Base-by-base conservation (phyloP, 2,113 vertebrate species). In the Origma solitaria region DNA sequence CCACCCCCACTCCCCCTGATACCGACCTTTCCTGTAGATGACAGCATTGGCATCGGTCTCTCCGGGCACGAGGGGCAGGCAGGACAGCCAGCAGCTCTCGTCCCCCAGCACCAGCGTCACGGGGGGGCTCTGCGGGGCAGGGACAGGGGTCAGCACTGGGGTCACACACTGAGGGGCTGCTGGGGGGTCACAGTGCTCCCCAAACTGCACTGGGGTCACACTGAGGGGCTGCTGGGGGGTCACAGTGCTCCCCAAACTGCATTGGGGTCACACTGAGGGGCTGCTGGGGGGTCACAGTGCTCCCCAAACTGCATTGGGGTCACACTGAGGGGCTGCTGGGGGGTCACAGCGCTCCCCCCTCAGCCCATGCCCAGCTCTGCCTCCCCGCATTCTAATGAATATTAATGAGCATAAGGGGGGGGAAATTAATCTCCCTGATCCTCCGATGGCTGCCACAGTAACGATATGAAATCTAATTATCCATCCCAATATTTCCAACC, bases 391-490 rank as follows among this genome's bases (percentile, higher is more conserved):
- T 97, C 98, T 99, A 98, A 99, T 99, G 99, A 99, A 99, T 99
- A 99, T 99, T 99, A 99, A 99, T 98, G 97, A 98, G 97, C 65
- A 79, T 94, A 94, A 78, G 60, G 44, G 77, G 60, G 68, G 61
- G 42, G 90, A 96, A 98, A 99, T 99, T 99, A 99, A 99, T 99
- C 98, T 99, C 98, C 98, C 98, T 98, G 99, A 99, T 99, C 98
- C 99, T 98, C 93, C n/a, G 98, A 98, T 98, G 98, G 99, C 98
- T 98, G 98, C 98, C 69, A 98, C 96, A 78, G 98, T 97, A 97
- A 98, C 97, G 99, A 99, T 99, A 99, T 98, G 98, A 98, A 99
- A 99, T 99, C 99, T 99, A 99, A 99, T 99, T 99, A 99, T 99
- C 98, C 98, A 96, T 98, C 98, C 99, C 99, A 98, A 99, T 99